phyloP scores from a whole-genome alignment of 1,140 invertebrate species.

The Zaprionus kolodkinae region DNA sequence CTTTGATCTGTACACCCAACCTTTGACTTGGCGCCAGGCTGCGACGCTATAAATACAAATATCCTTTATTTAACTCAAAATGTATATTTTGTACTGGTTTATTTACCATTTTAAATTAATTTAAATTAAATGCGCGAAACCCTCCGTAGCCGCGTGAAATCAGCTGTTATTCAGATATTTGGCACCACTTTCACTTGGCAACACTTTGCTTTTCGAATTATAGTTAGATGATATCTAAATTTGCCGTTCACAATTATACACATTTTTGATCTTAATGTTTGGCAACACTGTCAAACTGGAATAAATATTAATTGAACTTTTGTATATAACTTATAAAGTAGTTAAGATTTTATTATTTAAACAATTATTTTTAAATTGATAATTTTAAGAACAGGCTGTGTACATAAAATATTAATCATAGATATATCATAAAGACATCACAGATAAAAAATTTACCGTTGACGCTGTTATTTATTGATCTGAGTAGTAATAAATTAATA shows the following conservation, averaged over 20 bases:
- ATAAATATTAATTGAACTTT: too few species aligned
- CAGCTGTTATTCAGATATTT: slow-evolving; percentile 22
- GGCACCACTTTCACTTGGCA: slow-evolving; percentile 6
- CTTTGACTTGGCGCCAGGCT: slow-evolving; percentile 78
- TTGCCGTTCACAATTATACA: too few species aligned
- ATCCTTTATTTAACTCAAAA: neutral
- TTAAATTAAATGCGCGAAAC: slow-evolving; percentile 3
- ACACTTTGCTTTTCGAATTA: neutral
- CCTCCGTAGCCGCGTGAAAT: slow-evolving; percentile 17
- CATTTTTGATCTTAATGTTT: neutral
- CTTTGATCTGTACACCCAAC: slow-evolving; percentile 31
- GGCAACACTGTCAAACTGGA: neutral
- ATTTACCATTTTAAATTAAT: slow-evolving; percentile 56
- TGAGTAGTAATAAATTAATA: too few species aligned
- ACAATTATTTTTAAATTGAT: too few species aligned
- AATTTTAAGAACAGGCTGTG: too few species aligned
- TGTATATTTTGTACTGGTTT: neutral
- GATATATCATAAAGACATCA: too few species aligned
- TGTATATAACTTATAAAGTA: too few species aligned
- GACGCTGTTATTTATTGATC: too few species aligned
- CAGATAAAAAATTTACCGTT: too few species aligned
- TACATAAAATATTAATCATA: too few species aligned
- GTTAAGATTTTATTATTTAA: too few species aligned
- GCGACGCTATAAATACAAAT: slow-evolving; percentile 51
- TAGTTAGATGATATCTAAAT: neutral